A percentile compares a stretch with the other conserved stretches of the same genome.
Evolutionary conservation across 1,140 invertebrate genomes (phyloP).

Genomic region (Lasioglossum baleicum): DNA sequence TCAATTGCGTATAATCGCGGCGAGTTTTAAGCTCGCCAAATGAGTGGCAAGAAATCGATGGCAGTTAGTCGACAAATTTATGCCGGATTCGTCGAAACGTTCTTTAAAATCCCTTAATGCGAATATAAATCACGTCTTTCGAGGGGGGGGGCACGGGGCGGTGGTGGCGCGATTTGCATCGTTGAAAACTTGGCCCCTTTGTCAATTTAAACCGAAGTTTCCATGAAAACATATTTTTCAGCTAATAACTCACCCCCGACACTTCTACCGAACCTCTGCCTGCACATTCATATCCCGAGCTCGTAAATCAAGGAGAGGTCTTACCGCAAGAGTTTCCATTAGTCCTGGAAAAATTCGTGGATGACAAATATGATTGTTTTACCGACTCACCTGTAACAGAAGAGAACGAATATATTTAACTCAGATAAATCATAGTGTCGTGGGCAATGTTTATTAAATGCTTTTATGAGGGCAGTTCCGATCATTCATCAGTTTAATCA

Average conservation of each 20-base stretch:
- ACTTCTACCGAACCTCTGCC: constrained; percentile 58
- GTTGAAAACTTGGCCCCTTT: constrained; percentile 65
- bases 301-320: constrained; percentile 64
- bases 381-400: constrained; percentile 64
- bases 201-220: constrained; percentile 67
- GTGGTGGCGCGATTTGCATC: constrained; percentile 51
- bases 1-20: neutral
- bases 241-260: constrained; percentile 64
- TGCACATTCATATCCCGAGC: constrained; percentile 62
- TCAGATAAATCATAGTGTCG: neutral
- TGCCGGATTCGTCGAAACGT: constrained; percentile 33
- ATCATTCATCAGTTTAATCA: too few species aligned
- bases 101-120: constrained; percentile 55
- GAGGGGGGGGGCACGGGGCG: neutral
- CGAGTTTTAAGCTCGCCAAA: too few species aligned
- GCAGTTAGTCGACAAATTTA: constrained; percentile 13
- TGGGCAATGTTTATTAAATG: neutral
- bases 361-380: constrained; percentile 67
- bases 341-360: constrained; percentile 62
- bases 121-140: constrained; percentile 57
- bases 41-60: neutral
- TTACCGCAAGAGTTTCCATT: constrained; percentile 66
- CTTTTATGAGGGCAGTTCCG: neutral
- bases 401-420: constrained; percentile 30
- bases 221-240: constrained; percentile 66